These are phyloP conservation scores for Campopleginae sp. DNA, from an alignment of 2,888 invertebrate species.

Conservation along the genomic window DNA sequence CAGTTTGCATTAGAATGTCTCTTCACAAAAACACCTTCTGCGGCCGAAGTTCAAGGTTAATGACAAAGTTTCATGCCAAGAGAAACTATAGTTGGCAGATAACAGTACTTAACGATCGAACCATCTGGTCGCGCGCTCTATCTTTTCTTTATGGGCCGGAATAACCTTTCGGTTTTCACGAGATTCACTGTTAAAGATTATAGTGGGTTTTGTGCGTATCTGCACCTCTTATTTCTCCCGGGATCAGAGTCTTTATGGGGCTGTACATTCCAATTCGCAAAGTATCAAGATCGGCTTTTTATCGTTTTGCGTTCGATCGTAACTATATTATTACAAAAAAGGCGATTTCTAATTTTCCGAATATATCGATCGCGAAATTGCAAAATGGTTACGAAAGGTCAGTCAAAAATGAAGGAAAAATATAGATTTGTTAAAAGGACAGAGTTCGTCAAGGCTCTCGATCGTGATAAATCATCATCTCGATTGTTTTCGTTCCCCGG, in stretches of 20 bases:
- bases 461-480: background rate
- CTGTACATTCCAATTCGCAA: background rate
- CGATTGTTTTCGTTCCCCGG: background rate
- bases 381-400: background rate
- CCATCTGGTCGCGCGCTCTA: constrained; percentile 6
- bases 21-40: constrained; percentile 32
- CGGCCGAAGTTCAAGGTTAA: constrained; percentile 72
- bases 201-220: constrained; percentile 36
- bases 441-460: too few relatives aligned
- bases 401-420: background rate
- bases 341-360: background rate
- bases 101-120: constrained; percentile 59
- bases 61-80: constrained; percentile 25
- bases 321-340: background rate
- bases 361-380: background rate
- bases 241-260: background rate
- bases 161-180: constrained; percentile 9
- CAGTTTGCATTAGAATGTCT: constrained; percentile 14
- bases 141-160: background rate
- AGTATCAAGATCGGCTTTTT: constrained; percentile 8
- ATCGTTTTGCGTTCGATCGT: background rate
- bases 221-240: constrained; percentile 1
- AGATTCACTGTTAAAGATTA: constrained; percentile 60
- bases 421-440: background rate
- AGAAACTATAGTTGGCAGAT: constrained; percentile 43